Conservation (phyloP, 2,113 vertebrate species). For the Chinchilla lanigera region DNA sequence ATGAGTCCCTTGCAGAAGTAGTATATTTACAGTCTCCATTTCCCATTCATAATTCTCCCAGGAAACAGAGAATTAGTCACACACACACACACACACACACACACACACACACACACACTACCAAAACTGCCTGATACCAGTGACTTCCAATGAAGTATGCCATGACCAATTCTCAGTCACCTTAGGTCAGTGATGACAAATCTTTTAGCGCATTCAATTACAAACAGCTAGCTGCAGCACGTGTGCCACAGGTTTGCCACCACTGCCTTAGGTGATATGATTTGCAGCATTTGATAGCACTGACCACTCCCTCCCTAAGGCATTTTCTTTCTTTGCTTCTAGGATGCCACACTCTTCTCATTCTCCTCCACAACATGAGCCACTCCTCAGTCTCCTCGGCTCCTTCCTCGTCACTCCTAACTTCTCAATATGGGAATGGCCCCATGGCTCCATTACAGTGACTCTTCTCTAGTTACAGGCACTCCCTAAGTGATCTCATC, state of each 20-base stretch:
- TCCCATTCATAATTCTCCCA: neutral
- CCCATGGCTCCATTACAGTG: neutral
- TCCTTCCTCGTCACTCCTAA: neutral
- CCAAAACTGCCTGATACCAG: neutral
- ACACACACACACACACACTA: neutral
- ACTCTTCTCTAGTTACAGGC: slow-evolving; percentile 4
- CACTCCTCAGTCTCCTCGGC: neutral
- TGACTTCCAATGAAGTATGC: neutral
- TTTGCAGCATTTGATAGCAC: neutral
- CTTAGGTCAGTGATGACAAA: neutral
- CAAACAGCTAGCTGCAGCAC: neutral
- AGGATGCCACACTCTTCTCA: neutral
- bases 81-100: neutral
- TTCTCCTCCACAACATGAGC: neutral
- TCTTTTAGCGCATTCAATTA: neutral
- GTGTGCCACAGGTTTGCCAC: neutral
- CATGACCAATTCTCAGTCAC: neutral
- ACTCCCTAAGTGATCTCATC: neutral
- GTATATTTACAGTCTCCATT: neutral
- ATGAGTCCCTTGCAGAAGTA: neutral
- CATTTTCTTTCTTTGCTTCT: neutral
- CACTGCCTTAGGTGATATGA: neutral
- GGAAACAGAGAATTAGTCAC: neutral
- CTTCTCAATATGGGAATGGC: neutral
- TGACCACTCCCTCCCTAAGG: neutral